phyloP scores from a whole-genome alignment of 2,113 vertebrate species.

The Scomber colias region DNA sequence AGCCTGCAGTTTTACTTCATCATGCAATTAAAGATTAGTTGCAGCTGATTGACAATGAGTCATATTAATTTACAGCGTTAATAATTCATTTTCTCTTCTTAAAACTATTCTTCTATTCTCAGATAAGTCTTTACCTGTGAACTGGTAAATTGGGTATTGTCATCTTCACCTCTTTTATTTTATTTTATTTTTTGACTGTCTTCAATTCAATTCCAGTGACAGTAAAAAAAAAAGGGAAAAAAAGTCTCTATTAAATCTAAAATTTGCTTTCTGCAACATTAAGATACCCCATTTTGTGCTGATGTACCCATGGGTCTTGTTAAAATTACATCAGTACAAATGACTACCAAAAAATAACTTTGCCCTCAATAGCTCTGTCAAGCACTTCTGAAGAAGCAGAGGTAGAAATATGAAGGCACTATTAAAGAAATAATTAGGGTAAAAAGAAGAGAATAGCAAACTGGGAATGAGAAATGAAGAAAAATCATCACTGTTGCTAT shows the following conservation, averaged over 20 bases:
- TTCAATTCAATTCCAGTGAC: slow-evolving; percentile 15
- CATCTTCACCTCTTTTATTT: not conserved
- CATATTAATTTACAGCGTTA: not conserved
- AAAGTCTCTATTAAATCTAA: slow-evolving; percentile 18
- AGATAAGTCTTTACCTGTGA: not conserved
- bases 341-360: slow-evolving; percentile 48
- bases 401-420: slow-evolving; percentile 19
- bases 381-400: slow-evolving; percentile 32
- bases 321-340: slow-evolving; percentile 51
- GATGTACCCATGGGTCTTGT: slow-evolving; percentile 36
- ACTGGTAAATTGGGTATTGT: not conserved
- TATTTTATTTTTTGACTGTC: not conserved
- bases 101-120: not conserved
- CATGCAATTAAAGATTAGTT: not conserved
- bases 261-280: slow-evolving; percentile 23
- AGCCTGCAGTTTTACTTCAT: no score
- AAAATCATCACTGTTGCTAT: not conserved
- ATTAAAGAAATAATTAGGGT: slow-evolving; percentile 28
- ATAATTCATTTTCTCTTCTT: not conserved
- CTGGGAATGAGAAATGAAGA: slow-evolving; percentile 3
- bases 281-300: slow-evolving; percentile 3
- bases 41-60: not conserved
- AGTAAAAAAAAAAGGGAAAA: not conserved
- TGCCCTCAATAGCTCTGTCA: slow-evolving; percentile 31
- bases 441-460: not conserved